Evolutionary conservation across 1,140 invertebrate genomes (phyloP), one percentile per base, ranked within the genome.

Genomic region (Geopemphigus sp.): DNA sequence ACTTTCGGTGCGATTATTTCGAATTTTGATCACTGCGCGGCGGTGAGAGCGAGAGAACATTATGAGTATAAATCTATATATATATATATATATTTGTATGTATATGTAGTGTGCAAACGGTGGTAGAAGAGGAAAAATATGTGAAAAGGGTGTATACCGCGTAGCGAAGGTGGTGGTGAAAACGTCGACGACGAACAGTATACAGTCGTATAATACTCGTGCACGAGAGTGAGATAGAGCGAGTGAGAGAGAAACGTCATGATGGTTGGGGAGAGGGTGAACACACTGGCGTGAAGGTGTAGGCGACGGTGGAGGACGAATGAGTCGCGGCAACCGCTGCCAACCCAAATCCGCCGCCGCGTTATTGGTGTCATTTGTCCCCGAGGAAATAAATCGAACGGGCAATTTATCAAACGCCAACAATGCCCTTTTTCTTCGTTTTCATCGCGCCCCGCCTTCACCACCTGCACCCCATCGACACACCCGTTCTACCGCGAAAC

Each of bases 351-450:
- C 39, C 22, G 24, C 57, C 39, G 57, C 32, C 73, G n/a, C 74
- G 45, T 78, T 78, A 78, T 78, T 78, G 74, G 74, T 61, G 74
- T 78, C 74, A 78, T 78, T 78, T 78, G 74, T 78, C 74, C 74
- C 74, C 24, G 57, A 78, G 74, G 74, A 78, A 78, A 78, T 78
- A 78, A 78, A 78, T 78, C 74, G 74, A 78, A 78, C 57, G 57
- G 74, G 74, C 74, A 78, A 78, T 78, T 78, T 78, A 78, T 78
- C 74, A 78, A 78, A 78, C 39, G 57, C 74, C 74, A 63, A 78
- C 74, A 78, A 78, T 78, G 74, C 57, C 57, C 74, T 78, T 63
- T 78, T 78, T 50, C 74, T 78, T 63, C 74, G 74, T 78, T 78
- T 78, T 61, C 74, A 59, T 45, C 74, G 14, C 73, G 8, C 32